Conservation (phyloP, 92 coral and sea anemone genomes). For the Anthopleura xanthogrammica region DNA sequence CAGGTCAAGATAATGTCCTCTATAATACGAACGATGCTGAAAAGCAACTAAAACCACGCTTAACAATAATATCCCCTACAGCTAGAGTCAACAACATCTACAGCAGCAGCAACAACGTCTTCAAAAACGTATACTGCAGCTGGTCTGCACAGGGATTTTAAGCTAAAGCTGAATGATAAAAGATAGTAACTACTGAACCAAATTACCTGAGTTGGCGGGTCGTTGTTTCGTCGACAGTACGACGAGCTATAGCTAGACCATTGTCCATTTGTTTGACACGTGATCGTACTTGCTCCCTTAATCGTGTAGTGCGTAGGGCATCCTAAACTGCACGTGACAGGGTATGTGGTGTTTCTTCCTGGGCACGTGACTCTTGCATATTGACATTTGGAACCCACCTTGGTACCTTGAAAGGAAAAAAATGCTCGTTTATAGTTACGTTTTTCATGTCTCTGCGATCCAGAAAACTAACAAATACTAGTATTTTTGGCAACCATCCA, state of each 20-base stretch:
- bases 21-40: no score
- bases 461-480: no score
- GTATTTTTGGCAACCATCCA: no score
- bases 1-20: no score
- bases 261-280: conserved; percentile 88
- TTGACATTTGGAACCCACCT: conserved; percentile 72
- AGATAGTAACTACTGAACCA: no score
- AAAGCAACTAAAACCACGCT: no score
- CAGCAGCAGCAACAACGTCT: no score
- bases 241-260: conserved; percentile 81
- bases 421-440: background rate
- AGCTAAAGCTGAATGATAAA: no score
- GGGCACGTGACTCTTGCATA: conserved; percentile 83
- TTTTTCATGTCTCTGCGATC: background rate
- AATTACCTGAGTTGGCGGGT: conserved; percentile 89
- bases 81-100: no score
- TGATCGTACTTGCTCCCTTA: conserved; percentile 72
- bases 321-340: conserved; percentile 79
- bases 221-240: conserved; percentile 90
- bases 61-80: no score
- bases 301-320: conserved; percentile 81
- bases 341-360: conserved; percentile 69
- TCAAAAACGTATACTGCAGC: no score
- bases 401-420: conserved; percentile 62
- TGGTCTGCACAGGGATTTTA: no score